Conservation (phyloP, 2,797 vertebrate genomes). For the Cuniculus paca region DNA sequence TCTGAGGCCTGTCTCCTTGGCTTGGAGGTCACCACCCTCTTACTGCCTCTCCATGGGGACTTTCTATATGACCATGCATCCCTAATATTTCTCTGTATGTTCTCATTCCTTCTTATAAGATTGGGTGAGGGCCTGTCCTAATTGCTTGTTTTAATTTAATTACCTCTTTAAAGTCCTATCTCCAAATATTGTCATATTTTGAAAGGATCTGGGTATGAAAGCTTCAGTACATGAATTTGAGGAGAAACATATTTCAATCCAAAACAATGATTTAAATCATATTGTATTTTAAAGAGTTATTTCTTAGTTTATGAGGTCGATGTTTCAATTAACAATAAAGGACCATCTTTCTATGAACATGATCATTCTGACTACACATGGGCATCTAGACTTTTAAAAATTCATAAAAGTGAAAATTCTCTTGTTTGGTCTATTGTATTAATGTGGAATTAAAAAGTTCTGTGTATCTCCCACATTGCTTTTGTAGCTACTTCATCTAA, state of each 20-base stretch:
- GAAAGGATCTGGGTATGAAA: not conserved
- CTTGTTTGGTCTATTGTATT: not conserved
- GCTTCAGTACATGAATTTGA: not conserved
- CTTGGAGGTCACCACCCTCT: not conserved
- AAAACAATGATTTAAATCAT: not conserved
- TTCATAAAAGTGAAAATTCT: not conserved
- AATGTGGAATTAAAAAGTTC: not conserved
- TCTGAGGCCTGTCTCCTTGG: not conserved
- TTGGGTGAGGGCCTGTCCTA: not conserved
- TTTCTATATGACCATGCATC: not conserved
- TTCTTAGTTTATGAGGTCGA: not conserved
- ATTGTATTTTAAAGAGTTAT: not conserved
- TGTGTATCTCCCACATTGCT: not conserved
- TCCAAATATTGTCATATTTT: not conserved
- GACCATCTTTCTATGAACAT: not conserved
- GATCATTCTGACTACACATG: conserved; percentile 33
- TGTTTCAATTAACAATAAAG: conserved; percentile 47
- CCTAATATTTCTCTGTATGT: not conserved
- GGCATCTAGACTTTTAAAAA: not conserved
- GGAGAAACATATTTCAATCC: not conserved
- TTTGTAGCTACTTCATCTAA: conserved; percentile 1
- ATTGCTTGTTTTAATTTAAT: not conserved
- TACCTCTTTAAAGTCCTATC: not conserved
- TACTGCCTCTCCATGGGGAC: not conserved
- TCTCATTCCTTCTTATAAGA: not conserved